A percentile compares a stretch with the other conserved stretches of the same genome.
These are phyloP conservation scores for Nephrotoma guestfalica DNA, from an alignment of 2,888 invertebrate species.

Conservation along the genomic window DNA sequence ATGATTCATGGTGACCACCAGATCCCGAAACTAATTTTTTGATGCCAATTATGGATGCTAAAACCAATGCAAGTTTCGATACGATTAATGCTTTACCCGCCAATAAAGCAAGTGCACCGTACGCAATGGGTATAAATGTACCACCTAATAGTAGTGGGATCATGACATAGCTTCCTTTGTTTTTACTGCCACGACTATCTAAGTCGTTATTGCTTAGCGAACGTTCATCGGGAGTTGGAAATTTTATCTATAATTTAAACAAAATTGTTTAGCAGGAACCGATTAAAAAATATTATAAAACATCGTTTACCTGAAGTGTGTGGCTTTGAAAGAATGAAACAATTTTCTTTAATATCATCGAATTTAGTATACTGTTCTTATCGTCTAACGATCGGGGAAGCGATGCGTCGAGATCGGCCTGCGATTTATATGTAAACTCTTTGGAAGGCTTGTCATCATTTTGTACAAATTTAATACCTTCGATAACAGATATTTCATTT, in stretches of 20 bases:
- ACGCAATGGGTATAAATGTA: conserved; percentile 65
- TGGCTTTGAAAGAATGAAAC: conserved; percentile 62
- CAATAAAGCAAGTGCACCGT: conserved; percentile 64
- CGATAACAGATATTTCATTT: conserved; percentile 48
- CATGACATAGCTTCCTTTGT: conserved; percentile 43
- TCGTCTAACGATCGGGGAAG: conserved; percentile 61
- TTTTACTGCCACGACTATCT: conserved; percentile 16
- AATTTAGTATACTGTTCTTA: conserved; percentile 53
- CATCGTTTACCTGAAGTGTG: conserved; percentile 51
- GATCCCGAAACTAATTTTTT: conserved; percentile 63
- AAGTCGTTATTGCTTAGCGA: conserved; percentile 35
- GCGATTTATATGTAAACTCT: conserved; percentile 28
- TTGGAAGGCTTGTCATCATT: conserved; percentile 24
- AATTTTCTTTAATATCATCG: conserved; percentile 58
- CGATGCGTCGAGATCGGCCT: conserved; percentile 52
- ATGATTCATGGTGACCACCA: conserved; percentile 44
- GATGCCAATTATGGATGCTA: conserved; percentile 71
- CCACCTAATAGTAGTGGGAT: conserved; percentile 68
- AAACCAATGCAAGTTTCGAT: conserved; percentile 65
- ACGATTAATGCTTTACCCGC: conserved; percentile 78
- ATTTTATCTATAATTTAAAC: conserved; percentile 44
- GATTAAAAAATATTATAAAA: neutral
- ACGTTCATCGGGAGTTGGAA: conserved; percentile 52
- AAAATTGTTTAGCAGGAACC: neutral
- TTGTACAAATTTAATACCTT: conserved; percentile 61